phyloP scores from a whole-genome alignment of 92 coral and sea anemone species.

The Epizoanthus stellaris region DNA sequence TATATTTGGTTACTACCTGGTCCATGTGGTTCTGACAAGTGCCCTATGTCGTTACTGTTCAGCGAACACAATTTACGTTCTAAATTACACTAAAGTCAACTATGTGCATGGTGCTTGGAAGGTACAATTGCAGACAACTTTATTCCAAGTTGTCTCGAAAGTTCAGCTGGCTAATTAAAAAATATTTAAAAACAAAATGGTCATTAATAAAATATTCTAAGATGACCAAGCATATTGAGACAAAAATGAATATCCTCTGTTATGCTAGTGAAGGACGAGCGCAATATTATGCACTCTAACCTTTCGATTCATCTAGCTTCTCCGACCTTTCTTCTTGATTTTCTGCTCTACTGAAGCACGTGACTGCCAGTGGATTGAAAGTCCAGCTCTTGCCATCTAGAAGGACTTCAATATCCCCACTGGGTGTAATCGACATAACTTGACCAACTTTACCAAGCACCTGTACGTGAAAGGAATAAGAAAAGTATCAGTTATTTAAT shows the following conservation, averaged over 20 bases:
- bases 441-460: slow-evolving; percentile 10
- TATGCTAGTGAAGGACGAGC: neutral
- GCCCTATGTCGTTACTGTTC: too few species aligned
- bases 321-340: neutral
- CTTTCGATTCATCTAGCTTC: neutral
- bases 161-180: too few species aligned
- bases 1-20: too few species aligned
- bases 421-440: neutral
- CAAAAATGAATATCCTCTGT: neutral
- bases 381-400: slow-evolving; percentile 23
- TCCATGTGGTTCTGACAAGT: too few species aligned
- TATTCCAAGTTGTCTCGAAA: too few species aligned
- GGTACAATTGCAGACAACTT: too few species aligned
- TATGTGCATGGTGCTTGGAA: too few species aligned
- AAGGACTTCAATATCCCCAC: neutral
- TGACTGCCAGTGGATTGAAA: slow-evolving; percentile 25
- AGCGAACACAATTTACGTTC: too few species aligned
- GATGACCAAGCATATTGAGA: too few species aligned
- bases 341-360: slow-evolving; percentile 1
- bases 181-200: too few species aligned
- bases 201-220: too few species aligned
- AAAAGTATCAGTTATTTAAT: neutral
- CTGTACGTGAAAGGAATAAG: neutral
- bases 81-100: too few species aligned
- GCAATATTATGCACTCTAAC: neutral